Conservation (phyloP, 2,888 invertebrate species). For the Mimachlamys varia region DNA sequence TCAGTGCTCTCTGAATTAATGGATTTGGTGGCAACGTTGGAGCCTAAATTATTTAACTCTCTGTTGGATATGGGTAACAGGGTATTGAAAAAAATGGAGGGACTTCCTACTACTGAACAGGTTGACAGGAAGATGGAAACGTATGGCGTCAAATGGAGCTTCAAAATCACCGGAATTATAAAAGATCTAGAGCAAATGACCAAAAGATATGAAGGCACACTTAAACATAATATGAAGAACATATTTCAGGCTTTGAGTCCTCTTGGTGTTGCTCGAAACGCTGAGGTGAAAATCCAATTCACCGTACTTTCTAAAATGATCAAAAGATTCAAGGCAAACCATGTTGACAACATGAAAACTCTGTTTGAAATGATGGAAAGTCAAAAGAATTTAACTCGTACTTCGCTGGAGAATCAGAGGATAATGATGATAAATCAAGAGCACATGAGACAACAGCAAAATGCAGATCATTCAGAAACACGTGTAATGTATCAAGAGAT, state of each 20-base stretch:
- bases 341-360: neutral
- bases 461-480: neutral
- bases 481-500: too few relatives aligned
- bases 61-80: neutral
- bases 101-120: neutral
- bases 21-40: neutral
- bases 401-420: neutral
- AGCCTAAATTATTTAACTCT: neutral
- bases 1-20: neutral
- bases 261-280: neutral
- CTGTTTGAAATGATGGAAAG: neutral
- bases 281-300: neutral
- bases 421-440: neutral
- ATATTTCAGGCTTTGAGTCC: neutral
- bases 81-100: neutral
- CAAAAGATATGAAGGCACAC: neutral
- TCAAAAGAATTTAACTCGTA: neutral
- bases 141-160: neutral
- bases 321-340: neutral
- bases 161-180: neutral
- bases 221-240: neutral
- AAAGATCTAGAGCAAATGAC: neutral
- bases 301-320: neutral
- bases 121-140: neutral
- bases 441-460: neutral